phyloP scores from a whole-genome alignment of 2,888 invertebrate species.

The Harpalus rufipes region DNA sequence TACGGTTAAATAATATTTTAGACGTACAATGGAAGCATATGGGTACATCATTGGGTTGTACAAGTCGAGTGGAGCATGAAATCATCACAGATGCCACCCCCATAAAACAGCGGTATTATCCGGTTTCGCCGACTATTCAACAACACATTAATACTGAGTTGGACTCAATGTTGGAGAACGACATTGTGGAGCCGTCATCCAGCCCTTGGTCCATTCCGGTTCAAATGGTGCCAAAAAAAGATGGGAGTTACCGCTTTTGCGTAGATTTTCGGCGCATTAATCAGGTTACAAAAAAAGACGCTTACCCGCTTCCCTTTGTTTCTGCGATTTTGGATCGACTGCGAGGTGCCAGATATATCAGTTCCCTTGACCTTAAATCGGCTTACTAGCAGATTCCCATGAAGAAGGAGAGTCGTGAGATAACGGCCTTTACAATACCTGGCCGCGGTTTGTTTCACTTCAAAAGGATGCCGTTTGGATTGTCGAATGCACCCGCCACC shows the following conservation, averaged over 20 bases:
- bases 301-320: slow-evolving; percentile 72
- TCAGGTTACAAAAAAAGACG: slow-evolving; percentile 66
- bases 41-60: slow-evolving; percentile 35
- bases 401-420: slow-evolving; percentile 63
- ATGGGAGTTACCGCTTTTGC: neutral
- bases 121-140: slow-evolving; percentile 57
- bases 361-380: slow-evolving; percentile 71
- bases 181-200: slow-evolving; percentile 47
- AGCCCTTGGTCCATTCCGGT: slow-evolving; percentile 54
- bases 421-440: slow-evolving; percentile 71
- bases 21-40: neutral
- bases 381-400: slow-evolving; percentile 68
- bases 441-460: slow-evolving; percentile 70
- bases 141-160: slow-evolving; percentile 51
- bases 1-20: neutral
- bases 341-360: slow-evolving; percentile 71
- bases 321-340: slow-evolving; percentile 71
- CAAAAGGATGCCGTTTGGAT: slow-evolving; percentile 70
- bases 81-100: slow-evolving; percentile 57
- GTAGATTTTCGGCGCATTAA: neutral
- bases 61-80: slow-evolving; percentile 62
- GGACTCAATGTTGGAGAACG: slow-evolving; percentile 27
- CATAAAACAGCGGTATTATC: slow-evolving; percentile 66
- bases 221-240: slow-evolving; percentile 36
- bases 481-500: slow-evolving; percentile 69